These are phyloP conservation scores for Urocynchramus pylzowi DNA, from an alignment of 2,113 vertebrate species.

Conservation along the genomic window DNA sequence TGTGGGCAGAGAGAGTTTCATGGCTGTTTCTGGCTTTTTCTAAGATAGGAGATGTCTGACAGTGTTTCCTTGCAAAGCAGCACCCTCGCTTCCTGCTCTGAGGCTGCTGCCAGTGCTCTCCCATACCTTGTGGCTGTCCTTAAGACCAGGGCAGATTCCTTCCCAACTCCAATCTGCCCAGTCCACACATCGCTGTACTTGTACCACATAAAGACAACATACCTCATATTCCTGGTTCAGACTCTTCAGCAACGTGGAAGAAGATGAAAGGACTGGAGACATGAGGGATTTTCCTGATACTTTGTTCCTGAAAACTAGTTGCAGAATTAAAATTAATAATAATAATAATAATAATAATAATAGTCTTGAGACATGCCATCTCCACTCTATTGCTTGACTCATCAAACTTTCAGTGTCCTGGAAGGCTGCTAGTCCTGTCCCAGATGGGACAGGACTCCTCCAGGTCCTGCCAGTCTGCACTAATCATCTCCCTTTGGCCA, in stretches of 20 bases:
- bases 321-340: background rate
- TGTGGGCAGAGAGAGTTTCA: background rate
- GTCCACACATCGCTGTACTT: background rate
- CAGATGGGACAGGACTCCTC: background rate
- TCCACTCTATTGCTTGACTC: background rate
- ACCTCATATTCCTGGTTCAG: background rate
- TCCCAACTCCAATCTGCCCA: background rate
- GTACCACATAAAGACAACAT: background rate
- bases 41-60: background rate
- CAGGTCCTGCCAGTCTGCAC: background rate
- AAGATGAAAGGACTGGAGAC: background rate
- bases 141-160: accelerated
- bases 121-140: background rate
- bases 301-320: background rate
- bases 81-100: accelerated
- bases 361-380: background rate
- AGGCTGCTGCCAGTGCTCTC: background rate
- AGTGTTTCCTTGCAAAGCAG: background rate
- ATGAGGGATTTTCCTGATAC: background rate
- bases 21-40: background rate
- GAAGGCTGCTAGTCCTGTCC: background rate
- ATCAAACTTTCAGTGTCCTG: background rate
- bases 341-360: too few species aligned
- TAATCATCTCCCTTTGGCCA: background rate
- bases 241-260: background rate